A percentile compares a stretch with the other conserved stretches of the same genome.
These are phyloP conservation scores for Muntiacus reevesi DNA, from an alignment of 2,113 vertebrate species.

Conservation along the genomic window DNA sequence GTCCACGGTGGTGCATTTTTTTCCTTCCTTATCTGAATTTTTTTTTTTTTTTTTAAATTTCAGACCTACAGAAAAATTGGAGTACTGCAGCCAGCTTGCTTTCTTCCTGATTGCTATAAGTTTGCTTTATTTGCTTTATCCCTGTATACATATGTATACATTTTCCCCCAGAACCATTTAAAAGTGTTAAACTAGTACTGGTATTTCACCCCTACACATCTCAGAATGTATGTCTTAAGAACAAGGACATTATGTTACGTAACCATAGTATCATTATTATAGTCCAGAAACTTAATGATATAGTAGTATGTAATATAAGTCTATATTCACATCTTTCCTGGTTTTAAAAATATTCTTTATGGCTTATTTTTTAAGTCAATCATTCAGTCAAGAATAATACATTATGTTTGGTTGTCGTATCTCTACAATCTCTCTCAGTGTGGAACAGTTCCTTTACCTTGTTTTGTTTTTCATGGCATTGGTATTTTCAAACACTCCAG, in stretches of 20 bases:
- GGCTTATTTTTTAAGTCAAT: neutral
- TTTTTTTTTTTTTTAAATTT: neutral
- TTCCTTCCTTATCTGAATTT: neutral
- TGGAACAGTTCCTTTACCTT: neutral
- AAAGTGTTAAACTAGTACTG: neutral
- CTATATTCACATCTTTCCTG: neutral
- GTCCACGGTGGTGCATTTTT: neutral
- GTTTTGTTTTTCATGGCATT: neutral
- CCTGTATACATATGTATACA: neutral
- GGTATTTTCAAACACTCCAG: neutral
- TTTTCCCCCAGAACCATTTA: neutral
- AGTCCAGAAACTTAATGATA: neutral
- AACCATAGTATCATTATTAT: neutral
- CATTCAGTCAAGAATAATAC: neutral
- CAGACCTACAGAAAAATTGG: neutral
- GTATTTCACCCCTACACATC: neutral
- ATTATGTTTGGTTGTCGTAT: neutral
- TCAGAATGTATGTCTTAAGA: constrained; percentile 10
- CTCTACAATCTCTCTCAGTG: neutral
- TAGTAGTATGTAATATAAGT: neutral
- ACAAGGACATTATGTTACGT: neutral
- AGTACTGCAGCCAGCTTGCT: neutral
- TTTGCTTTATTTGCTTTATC: neutral
- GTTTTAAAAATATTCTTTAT: neutral
- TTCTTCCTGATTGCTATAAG: neutral